phyloP scores from a whole-genome alignment of 2,113 vertebrate genomes.

The Alethe castanea region DNA sequence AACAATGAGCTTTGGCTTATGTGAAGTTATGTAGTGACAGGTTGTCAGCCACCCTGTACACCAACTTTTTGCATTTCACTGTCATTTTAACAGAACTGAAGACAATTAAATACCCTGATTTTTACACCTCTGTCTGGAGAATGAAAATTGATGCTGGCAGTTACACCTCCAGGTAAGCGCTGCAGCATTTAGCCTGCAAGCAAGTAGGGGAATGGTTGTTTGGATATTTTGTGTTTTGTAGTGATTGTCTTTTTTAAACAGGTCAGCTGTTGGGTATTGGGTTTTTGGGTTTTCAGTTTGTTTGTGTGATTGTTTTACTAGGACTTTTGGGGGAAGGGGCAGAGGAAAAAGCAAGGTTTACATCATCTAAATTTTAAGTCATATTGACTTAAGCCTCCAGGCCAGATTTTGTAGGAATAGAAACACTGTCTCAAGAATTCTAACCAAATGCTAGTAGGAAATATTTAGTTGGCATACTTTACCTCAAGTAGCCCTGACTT shows the following conservation, averaged over 20 bases:
- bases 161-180: not conserved
- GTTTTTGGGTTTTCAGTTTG: not conserved
- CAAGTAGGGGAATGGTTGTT: not conserved
- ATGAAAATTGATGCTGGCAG: not conserved
- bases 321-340: not conserved
- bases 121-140: not conserved
- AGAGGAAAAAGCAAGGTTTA: not conserved
- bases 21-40: not conserved
- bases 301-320: not conserved
- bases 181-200: not conserved
- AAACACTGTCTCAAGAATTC: constrained; percentile 6
- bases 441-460: constrained; percentile 19
- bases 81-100: not conserved
- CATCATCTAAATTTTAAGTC: constrained; percentile 8
- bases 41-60: not conserved
- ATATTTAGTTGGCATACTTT: constrained; percentile 5
- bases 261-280: not conserved
- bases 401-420: constrained; percentile 12
- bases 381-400: not conserved
- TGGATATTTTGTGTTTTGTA: not conserved
- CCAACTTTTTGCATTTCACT: not conserved
- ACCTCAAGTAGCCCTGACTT: not conserved
- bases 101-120: not conserved
- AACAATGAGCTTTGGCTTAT: not conserved
- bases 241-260: not conserved